These are phyloP conservation scores for Spicauda simplicius DNA, from an alignment of 2,888 invertebrate species.

Conservation along the genomic window DNA sequence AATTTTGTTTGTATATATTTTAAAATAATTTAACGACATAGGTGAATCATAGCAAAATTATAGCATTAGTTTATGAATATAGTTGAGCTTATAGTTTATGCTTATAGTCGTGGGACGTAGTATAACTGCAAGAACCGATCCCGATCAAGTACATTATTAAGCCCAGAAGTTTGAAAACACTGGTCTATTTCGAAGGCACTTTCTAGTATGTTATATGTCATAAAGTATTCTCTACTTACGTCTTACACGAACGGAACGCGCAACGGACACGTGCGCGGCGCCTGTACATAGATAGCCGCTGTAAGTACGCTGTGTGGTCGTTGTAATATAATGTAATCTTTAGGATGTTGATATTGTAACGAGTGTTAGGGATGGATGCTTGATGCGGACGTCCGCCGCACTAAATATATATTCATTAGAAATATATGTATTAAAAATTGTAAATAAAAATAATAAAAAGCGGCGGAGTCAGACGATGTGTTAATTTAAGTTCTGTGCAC, in stretches of 20 bases:
- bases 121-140: too few relatives aligned
- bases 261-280: constrained; percentile 24
- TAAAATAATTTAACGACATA: neutral
- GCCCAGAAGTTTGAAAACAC: too few relatives aligned
- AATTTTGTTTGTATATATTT: neutral
- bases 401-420: neutral
- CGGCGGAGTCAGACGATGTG: neutral
- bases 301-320: constrained; percentile 37
- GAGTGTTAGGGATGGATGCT: constrained; percentile 10
- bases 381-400: constrained; percentile 10
- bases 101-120: too few relatives aligned
- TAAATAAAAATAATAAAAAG: constrained; percentile 17
- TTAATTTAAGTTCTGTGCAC: constrained; percentile 1
- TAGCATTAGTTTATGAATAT: too few relatives aligned
- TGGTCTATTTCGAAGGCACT: too few relatives aligned
- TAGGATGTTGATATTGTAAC: neutral
- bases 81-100: too few relatives aligned
- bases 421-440: constrained; percentile 18
- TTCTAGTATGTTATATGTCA: too few relatives aligned
- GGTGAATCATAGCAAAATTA: too few relatives aligned
- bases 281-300: constrained; percentile 42
- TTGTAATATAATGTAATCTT: constrained; percentile 39
- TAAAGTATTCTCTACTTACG: too few relatives aligned
- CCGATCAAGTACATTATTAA: too few relatives aligned
- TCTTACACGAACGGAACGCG: too few relatives aligned